Percentiles rank a stretch among this genome's conserved stretches.
Evolutionary conservation across 2,888 invertebrate genomes (phyloP).

Genomic region (Lydus trimaculatus): DNA sequence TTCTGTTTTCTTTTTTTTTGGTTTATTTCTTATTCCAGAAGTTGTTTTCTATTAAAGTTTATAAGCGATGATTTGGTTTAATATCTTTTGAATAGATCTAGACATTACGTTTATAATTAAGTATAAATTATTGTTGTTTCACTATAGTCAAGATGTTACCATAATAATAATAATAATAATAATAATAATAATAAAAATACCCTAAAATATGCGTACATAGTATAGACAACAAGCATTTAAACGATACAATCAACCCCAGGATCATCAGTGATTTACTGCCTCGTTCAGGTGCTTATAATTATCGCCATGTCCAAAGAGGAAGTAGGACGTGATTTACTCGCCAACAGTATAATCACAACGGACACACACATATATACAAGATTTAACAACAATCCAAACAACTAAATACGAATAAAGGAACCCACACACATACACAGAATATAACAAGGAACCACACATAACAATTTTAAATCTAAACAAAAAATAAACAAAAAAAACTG

Average conservation of each 20-base stretch:
- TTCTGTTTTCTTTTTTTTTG: background rate
- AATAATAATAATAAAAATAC: conserved; percentile 28
- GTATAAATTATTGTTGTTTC: conserved; percentile 26
- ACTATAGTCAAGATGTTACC: conserved; percentile 9
- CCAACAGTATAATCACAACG: conserved; percentile 27
- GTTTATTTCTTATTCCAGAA: background rate
- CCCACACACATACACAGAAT: background rate
- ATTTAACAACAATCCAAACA: background rate
- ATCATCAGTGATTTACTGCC: conserved; percentile 37
- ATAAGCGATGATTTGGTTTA: conserved; percentile 11
- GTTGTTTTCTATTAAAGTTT: conserved; percentile 5
- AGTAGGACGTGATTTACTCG: conserved; percentile 43
- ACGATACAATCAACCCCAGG: conserved; percentile 43
- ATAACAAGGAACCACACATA: background rate
- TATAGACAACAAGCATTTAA: conserved; percentile 13
- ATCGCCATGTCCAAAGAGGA: conserved; percentile 41
- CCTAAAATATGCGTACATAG: conserved; percentile 23
- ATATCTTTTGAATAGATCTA: conserved; percentile 25
- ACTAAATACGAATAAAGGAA: background rate
- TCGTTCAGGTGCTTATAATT: conserved; percentile 42
- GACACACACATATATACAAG: conserved; percentile 35
- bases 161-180: conserved; percentile 28
- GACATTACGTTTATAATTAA: conserved; percentile 28
- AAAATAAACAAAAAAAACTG: background rate
- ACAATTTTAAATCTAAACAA: too few species aligned